Percentiles rank a stretch among this genome's conserved stretches.
Evolutionary conservation across 2,888 invertebrate genomes (phyloP).

Genomic region (Napeogenes sylphis): DNA sequence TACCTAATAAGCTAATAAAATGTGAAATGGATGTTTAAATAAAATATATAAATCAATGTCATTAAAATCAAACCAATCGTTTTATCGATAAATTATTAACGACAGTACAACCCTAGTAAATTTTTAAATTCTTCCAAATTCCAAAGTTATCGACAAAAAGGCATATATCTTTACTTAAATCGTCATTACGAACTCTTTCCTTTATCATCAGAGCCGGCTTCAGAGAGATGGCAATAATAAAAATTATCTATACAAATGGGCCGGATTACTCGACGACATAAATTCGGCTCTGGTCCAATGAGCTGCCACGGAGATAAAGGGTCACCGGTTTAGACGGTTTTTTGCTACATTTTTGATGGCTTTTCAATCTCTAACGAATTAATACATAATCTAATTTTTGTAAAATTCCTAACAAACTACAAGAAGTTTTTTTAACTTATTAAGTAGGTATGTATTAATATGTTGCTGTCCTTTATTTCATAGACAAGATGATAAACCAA

Average conservation of each 20-base stretch:
- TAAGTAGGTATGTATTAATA: background rate
- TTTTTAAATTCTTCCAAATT: conserved; percentile 55
- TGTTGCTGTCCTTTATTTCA: background rate
- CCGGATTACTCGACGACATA: conserved; percentile 75
- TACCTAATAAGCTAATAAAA: conserved; percentile 8
- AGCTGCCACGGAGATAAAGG: conserved; percentile 72
- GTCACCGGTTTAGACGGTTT: conserved; percentile 70
- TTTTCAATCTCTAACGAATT: conserved; percentile 31
- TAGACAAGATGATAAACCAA: background rate
- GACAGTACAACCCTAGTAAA: conserved; percentile 46
- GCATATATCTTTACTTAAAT: conserved; percentile 77
- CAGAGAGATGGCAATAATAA: conserved; percentile 76
- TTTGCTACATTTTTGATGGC: conserved; percentile 49
- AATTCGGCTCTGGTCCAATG: conserved; percentile 76
- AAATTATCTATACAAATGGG: conserved; percentile 79
- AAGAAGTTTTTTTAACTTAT: background rate
- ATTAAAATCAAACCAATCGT: conserved; percentile 8
- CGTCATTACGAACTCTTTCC: conserved; percentile 77
- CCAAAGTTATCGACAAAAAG: conserved; percentile 69
- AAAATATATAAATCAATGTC: background rate
- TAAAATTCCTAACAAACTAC: background rate
- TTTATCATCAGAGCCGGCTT: conserved; percentile 71
- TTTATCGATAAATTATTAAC: conserved; percentile 20
- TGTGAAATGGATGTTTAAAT: conserved; percentile 3
- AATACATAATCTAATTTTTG: conserved; percentile 3